Evolutionary conservation across 1,140 invertebrate species (phyloP).

Genomic region (Mizuhopecten yessoensis): DNA sequence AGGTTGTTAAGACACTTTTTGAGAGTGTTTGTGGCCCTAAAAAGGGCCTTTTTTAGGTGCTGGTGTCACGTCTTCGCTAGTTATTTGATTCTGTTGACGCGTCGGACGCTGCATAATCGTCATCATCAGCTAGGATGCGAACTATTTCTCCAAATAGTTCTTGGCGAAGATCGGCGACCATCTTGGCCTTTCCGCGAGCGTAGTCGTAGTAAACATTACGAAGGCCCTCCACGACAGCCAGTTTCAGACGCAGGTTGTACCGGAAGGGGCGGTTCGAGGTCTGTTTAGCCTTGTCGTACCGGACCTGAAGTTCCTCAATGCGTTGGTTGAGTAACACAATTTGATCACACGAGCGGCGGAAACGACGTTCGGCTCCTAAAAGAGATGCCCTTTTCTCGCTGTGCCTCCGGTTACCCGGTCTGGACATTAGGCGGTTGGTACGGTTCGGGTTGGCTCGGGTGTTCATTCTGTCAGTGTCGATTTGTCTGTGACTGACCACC

Average conservation of each 20-base stretch:
- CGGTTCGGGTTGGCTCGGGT: conserved; percentile 1
- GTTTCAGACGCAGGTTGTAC: conserved; percentile 60
- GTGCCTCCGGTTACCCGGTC: not conserved
- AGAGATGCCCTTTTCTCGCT: not conserved
- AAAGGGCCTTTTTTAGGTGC: not conserved
- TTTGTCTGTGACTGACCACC: not conserved
- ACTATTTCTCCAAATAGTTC: conserved; percentile 59
- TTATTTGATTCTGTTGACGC: not conserved
- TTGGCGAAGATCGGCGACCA: conserved; percentile 52
- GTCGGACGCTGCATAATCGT: not conserved
- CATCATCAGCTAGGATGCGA: conserved; percentile 22
- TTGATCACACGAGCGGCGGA: conserved; percentile 55
- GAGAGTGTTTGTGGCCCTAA: not conserved
- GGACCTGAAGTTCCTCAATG: not conserved
- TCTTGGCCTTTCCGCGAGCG: conserved; percentile 60
- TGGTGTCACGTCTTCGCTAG: not conserved
- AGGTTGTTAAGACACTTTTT: not conserved
- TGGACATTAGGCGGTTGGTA: not conserved
- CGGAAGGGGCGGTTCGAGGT: conserved; percentile 54
- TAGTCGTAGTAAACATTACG: conserved; percentile 65
- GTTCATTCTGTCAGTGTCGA: not conserved
- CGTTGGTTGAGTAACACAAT: conserved; percentile 55
- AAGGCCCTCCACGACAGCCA: conserved; percentile 61
- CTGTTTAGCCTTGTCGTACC: conserved; percentile 53
- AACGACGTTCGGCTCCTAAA: conserved; percentile 42